Base-by-base conservation (phyloP, 2,797 vertebrate species). In the Periparus ater region DNA sequence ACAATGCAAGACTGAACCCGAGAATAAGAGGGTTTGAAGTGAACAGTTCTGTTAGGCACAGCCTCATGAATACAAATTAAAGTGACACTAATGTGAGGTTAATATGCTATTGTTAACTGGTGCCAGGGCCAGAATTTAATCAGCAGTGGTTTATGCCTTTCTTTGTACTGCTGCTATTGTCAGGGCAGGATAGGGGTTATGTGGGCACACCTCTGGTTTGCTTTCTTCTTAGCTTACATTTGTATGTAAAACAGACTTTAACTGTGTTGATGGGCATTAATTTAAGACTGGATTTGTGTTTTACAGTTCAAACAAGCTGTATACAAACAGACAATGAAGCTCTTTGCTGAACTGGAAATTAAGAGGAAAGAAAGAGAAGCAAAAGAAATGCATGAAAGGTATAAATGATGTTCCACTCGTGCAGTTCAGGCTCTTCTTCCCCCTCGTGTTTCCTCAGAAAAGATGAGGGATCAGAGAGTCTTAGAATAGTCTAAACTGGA, bases 321-420 rank as follows among this genome's bases (percentile, higher is more conserved):
- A 7, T 99, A 99, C 96, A 99, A 99, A 97, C 99, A 99, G 98
- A 99, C 99, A 9, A 99, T 99, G 99, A 99, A 99, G 97, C 98
- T 99, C 72, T 99, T 99, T 89, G 99, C 99, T 74, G 99, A 99
- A 95, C 98, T 99, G 90, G 99, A 99, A 98, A 99, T 99, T 95
- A 99, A 99, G 97, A 99, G 99, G 97, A 99, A 99, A 98, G 99
- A 99, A 97, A 98, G 99, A 97, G 99, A 99, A 98, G 98, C 99
- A 36, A 99, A 99, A 97, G 99, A 99, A 19, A 99, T 99, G 99
- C 99, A 99, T 42, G 99, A 99, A 98, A 99, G 99, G 99, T 99
- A 97, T 61, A 55, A 91, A 50, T 16, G 70, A 14, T 3, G 1
- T 66, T 47, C n/a, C 21, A 30, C 27, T 67, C 61, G 14, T 67